Evolutionary conservation across 2,888 invertebrate genomes (phyloP).

Genomic region (Germaria angustata): DNA sequence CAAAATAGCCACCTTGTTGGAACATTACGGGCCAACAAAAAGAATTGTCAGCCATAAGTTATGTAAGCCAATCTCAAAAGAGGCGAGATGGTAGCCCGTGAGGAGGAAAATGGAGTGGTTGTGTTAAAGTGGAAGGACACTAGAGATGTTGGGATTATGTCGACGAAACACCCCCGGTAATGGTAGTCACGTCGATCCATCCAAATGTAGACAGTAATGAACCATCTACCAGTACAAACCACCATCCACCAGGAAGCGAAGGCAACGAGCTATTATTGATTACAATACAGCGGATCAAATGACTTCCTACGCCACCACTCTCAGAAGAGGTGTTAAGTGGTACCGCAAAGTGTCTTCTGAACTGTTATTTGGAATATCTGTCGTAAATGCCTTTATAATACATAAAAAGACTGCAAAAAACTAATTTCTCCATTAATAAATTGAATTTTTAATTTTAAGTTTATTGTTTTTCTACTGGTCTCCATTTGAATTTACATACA

Average conservation of each 20-base stretch:
- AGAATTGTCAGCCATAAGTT: no score
- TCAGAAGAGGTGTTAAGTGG: no score
- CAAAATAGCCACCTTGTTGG: conserved; percentile 39
- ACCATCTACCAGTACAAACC: conserved; percentile 54
- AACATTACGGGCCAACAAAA: no score
- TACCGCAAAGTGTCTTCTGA: no score
- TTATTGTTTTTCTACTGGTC: no score
- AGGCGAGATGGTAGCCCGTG: conserved; percentile 69
- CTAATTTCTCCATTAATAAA: conserved; percentile 11
- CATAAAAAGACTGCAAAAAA: conserved; percentile 66
- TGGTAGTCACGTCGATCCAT: no score
- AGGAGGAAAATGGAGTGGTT: no score
- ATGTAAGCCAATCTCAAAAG: conserved; percentile 44
- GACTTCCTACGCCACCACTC: conserved; percentile 70
- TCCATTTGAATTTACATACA: no score
- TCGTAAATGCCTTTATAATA: conserved; percentile 43
- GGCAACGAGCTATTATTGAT: conserved; percentile 64
- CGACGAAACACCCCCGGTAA: no score
- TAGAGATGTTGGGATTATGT: conserved; percentile 72
- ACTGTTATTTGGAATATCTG: no score
- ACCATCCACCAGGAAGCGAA: conserved; percentile 48
- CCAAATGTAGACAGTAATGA: no score
- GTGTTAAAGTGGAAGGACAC: conserved; percentile 72
- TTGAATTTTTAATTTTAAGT: no score
- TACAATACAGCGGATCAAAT: conserved; percentile 74